Evolutionary conservation across 2,113 vertebrate species (phyloP).

Genomic region (Columba livia): DNA sequence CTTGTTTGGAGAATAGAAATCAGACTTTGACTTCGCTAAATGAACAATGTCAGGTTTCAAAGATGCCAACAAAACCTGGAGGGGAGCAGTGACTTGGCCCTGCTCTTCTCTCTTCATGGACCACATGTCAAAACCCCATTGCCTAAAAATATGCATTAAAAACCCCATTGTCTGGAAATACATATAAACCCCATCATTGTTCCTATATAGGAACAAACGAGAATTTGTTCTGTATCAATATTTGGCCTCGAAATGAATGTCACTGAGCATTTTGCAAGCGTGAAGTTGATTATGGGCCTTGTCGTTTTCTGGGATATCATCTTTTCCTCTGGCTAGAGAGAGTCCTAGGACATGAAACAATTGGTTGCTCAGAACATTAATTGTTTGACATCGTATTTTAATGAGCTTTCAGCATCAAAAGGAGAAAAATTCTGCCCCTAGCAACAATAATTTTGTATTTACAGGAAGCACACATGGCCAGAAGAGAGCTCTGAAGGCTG

Average conservation of each 20-base stretch:
- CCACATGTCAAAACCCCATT: too few relatives aligned
- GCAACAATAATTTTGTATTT: neutral
- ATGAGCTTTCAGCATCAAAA: neutral
- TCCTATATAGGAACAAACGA: rapidly evolving
- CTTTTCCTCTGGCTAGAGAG: neutral
- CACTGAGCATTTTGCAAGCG: rapidly evolving
- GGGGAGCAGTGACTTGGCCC: too few relatives aligned
- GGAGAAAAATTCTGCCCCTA: neutral
- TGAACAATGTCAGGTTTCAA: neutral
- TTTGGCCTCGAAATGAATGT: rapidly evolving
- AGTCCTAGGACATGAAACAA: neutral
- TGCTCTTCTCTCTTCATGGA: too few relatives aligned
- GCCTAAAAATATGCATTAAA: too few relatives aligned
- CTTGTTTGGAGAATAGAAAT: neutral
- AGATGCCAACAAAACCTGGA: too few relatives aligned
- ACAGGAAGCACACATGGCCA: neutral
- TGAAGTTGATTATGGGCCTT: neutral
- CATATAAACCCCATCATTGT: rapidly evolving
- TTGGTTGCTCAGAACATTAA: conserved; percentile 7
- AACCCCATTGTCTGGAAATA: neutral
- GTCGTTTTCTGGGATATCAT: neutral
- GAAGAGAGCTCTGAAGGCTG: neutral
- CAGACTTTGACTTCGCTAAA: neutral
- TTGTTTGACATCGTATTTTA: conserved; percentile 5
- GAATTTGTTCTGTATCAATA: neutral